phyloP scores from a whole-genome alignment of 2,797 vertebrate species.

The Urophycis tenuis region DNA sequence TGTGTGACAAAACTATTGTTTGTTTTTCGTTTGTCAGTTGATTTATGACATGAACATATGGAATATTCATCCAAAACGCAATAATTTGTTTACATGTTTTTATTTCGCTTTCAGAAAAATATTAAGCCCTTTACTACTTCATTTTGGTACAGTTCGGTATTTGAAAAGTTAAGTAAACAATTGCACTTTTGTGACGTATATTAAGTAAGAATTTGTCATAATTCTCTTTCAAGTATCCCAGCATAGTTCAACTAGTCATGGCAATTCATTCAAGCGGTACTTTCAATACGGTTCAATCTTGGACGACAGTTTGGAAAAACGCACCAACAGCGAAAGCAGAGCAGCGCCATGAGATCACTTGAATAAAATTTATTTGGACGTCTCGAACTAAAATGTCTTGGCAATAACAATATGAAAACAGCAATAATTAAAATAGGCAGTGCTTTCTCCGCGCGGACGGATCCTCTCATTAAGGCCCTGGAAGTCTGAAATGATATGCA shows the following conservation, averaged over 20 bases:
- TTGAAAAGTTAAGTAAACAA: constrained; percentile 32
- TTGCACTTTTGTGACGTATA: constrained; percentile 31
- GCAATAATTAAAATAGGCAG: constrained; percentile 1
- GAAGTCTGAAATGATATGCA: constrained; percentile 8
- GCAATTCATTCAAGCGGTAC: neutral
- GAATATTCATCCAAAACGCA: neutral
- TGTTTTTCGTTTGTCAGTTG: too few relatives aligned
- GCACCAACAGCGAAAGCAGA: constrained; percentile 46
- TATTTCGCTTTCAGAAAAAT: constrained; percentile 35
- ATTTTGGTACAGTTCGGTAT: constrained; percentile 7
- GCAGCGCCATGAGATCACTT: constrained; percentile 16
- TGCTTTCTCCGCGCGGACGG: neutral
- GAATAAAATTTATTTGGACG: neutral
- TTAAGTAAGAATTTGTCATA: constrained; percentile 22
- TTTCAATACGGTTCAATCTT: neutral
- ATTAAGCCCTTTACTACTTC: constrained; percentile 44
- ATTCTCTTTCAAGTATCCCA: constrained; percentile 50
- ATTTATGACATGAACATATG: neutral
- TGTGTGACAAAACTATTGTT: too few relatives aligned
- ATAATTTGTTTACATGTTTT: constrained; percentile 52
- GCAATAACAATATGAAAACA: neutral
- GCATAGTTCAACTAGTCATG: constrained; percentile 24
- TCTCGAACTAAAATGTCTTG: neutral
- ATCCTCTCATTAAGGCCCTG: neutral
- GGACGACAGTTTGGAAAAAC: neutral